Base-by-base conservation (phyloP, 1,140 invertebrate species). In the Drosophila dunni region DNA sequence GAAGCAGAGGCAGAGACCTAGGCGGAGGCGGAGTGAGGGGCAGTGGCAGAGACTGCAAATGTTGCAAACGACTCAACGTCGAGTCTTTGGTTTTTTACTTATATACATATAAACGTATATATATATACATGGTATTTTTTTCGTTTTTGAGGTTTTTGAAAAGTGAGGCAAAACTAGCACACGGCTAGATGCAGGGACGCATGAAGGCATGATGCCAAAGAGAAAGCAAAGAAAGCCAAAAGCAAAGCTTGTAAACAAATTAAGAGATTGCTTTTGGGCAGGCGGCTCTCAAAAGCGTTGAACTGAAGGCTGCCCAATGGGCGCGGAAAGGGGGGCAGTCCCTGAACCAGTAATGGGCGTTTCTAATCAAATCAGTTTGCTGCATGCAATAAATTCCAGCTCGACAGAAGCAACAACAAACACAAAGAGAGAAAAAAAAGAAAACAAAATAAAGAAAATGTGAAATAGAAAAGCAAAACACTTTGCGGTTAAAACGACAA, bases 221-320 rank as follows among this genome's bases (percentile, higher is more conserved):
- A 51, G 15, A 29, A 36, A 68, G 65, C 74, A 84, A 81, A 85
- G 81, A 76, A 84, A 84, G 79, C 76, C 83, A 71, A 86, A 81
- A 86, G 83, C 79, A 82, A 75, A 79, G 76, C 83, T 86, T 83
- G 83, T 86, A 86, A 86, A 86, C 83, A 86, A 86, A 86, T 86
- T 86, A 86, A 86, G 83, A 86, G 83, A 86, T 86, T 86, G 83
- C 83, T 86, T 86, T 86, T 74, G 83, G 83, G 50, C 83, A 83
- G 79, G 60, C 83, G 72, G 78, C 83, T 76, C 76, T 83, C 79
- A 79, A 86, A 86, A 78, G 79, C 81, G 75, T 81, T 78, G 61
- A 71, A 75, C 81, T 81, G 79, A 88, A 78, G 83, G 70, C 79
- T 77, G 77, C 77, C 82, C 85, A 85, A 88, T 76, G 82, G 79